Base-by-base conservation (phyloP, 2,888 invertebrate genomes). In the Stegana nigrithorax region DNA sequence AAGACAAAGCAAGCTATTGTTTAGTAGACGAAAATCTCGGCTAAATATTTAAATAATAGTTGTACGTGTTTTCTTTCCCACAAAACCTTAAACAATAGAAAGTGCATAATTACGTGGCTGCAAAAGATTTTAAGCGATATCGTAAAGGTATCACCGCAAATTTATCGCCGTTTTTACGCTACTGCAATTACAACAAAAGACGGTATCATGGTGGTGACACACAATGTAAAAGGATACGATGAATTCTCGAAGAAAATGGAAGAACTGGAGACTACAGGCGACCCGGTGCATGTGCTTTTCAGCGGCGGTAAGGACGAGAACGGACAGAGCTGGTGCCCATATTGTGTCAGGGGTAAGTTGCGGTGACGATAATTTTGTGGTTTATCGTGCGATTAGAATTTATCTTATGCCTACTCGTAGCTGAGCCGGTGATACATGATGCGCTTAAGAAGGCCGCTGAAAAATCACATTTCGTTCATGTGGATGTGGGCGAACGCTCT, bases 261-360 rank as follows among this genome's bases (percentile, higher is more conserved):
- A 66, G 78, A 82, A 45, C 67, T 86, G 1, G 86, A 86, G 69
- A 60, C 63, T 5, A 69, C 67, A 6, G 67, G 72, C 12, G 81
- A 83, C 64, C 69, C 78, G 2, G 84, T 86, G 29, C 84, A 86
- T 73, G 81, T 86, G 0, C 73, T 86, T 0, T 86, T 86, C 64
- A 84, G 84, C 47, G 86, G 86, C 7, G 85, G 84, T 26, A 86
- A 86, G 69, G 80, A 83, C 27, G 85, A 86, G 62, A 83, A 88
- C 71, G 95, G 94, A 0, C 84, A 89, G 60, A 96, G 94, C 83
- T 96, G 96, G 96, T 96, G 96, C 80, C 90, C 92, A 0, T 96
- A 96, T 83, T 96, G 96, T 85, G 91, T 92, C 12, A 88, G 88
- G 87, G 94, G 94, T 94, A 88, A 86, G 83, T 72, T 42, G 42